Evolutionary conservation across 1,140 invertebrate species (phyloP).

Genomic region (Frieseomelitta varia): DNA sequence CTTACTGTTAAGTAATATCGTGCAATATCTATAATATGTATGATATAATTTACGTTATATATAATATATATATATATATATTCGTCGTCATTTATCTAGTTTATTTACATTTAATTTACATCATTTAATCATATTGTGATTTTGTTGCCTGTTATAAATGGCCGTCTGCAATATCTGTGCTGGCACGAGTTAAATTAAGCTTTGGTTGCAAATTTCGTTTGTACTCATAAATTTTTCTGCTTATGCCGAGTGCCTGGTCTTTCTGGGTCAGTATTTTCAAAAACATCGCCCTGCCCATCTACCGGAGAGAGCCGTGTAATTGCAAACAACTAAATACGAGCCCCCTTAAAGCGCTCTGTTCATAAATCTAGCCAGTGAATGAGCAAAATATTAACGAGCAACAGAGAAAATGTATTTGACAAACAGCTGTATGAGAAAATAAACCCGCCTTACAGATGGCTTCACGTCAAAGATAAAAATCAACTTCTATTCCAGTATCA

Average conservation of each 20-base stretch:
- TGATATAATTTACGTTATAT: too few species aligned
- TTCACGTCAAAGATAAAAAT: not conserved
- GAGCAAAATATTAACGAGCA: slow-evolving; percentile 7
- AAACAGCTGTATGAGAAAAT: slow-evolving; percentile 6
- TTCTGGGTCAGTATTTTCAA: slow-evolving; percentile 10
- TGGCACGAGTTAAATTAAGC: not conserved
- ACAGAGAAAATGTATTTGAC: not conserved
- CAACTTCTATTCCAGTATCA: not conserved
- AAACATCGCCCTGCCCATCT: not conserved
- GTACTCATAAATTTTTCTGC: not conserved
- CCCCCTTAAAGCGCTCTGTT: slow-evolving; percentile 12
- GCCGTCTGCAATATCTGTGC: not conserved
- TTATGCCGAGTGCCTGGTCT: not conserved
- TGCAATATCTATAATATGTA: too few species aligned
- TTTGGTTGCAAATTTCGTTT: not conserved
- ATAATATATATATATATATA: too few species aligned
- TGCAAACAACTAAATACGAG: not conserved
- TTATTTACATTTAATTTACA: not conserved
- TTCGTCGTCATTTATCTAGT: too few species aligned
- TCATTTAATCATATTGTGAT: not conserved
- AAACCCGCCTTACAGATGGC: not conserved
- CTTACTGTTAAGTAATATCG: too few species aligned
- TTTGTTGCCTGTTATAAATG: not conserved
- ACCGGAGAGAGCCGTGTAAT: not conserved
- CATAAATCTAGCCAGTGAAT: slow-evolving; percentile 11